These are phyloP conservation scores for Crocuta crocuta DNA, from an alignment of 2,113 vertebrate species.

Conservation along the genomic window DNA sequence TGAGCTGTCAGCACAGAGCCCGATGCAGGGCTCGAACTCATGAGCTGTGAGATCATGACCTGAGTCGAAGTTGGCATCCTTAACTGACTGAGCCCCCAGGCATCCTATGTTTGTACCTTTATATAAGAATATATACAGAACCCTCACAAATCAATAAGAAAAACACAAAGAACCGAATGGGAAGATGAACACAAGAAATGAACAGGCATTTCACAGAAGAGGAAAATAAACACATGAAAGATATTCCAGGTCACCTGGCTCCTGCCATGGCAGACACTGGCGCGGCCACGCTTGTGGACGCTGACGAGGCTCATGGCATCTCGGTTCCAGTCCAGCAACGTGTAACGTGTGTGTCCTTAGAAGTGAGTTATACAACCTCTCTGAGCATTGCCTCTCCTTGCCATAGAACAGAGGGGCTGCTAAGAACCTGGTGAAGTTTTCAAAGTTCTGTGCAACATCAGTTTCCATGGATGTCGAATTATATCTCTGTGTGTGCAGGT, in stretches of 20 bases:
- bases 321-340: too few species aligned
- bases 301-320: accelerated
- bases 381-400: not conserved
- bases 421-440: not conserved
- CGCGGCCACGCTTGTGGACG: too few species aligned
- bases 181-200: not conserved
- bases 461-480: not conserved
- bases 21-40: not conserved
- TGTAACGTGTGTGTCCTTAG: accelerated
- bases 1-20: not conserved
- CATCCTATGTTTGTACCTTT: not conserved
- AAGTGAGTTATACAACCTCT: not conserved
- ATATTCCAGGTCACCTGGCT: not conserved
- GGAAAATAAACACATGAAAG: not conserved
- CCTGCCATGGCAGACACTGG: not conserved
- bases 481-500: too few species aligned
- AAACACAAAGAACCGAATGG: not conserved
- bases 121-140: not conserved
- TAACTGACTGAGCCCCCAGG: not conserved
- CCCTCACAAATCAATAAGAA: not conserved
- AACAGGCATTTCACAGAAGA: not conserved
- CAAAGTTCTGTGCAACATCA: not conserved
- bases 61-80: not conserved
- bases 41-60: not conserved
- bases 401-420: not conserved